Conservation (phyloP, 2,888 invertebrate species). For the Agriopis leucophaearia region DNA sequence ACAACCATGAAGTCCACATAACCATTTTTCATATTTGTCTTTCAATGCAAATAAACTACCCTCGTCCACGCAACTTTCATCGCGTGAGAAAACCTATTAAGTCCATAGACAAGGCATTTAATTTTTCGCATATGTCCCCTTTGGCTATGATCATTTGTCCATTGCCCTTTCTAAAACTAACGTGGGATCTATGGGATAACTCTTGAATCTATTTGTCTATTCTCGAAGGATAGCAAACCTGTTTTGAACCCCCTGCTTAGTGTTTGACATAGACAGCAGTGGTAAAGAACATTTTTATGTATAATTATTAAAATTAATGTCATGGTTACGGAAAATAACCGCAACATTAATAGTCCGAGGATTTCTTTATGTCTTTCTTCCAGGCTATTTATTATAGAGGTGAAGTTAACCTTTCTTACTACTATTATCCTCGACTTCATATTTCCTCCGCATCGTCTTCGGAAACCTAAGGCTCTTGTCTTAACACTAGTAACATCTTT, state of each 20-base stretch:
- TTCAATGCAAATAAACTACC: constrained; percentile 16
- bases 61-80: constrained; percentile 39
- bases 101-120: constrained; percentile 63
- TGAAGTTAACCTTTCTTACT: too few relatives aligned
- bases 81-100: constrained; percentile 72
- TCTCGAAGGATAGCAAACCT: constrained; percentile 71
- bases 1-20: not conserved
- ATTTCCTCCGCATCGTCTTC: too few relatives aligned
- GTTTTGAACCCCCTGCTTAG: constrained; percentile 64
- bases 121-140: constrained; percentile 66
- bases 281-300: constrained; percentile 52
- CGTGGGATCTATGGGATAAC: constrained; percentile 41
- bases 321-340: too few relatives aligned
- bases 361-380: too few relatives aligned
- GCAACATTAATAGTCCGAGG: too few relatives aligned
- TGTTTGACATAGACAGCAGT: constrained; percentile 60
- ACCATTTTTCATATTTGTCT: constrained; percentile 2
- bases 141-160: constrained; percentile 62
- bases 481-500: too few relatives aligned
- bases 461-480: too few relatives aligned
- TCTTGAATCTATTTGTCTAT: constrained; percentile 67
- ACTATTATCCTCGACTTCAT: too few relatives aligned
- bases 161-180: constrained; percentile 48
- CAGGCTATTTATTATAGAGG: too few relatives aligned
- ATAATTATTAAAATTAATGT: not conserved